phyloP scores from a whole-genome alignment of 2,888 invertebrate species.

The Scrobipalpa atriplicella region DNA sequence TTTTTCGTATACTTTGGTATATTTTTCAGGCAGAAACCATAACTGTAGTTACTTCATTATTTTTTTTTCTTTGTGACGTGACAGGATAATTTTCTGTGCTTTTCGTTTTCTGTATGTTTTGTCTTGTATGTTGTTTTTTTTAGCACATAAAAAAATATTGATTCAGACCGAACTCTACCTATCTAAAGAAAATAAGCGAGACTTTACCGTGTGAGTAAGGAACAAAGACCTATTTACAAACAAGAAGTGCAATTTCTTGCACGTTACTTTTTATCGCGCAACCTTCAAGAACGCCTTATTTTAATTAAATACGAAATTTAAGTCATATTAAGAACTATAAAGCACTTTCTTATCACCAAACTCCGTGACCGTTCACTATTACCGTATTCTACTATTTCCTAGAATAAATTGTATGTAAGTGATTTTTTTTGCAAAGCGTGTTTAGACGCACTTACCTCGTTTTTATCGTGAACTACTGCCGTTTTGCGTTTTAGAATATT shows the following conservation, averaged over 20 bases:
- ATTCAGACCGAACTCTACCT: too few species aligned
- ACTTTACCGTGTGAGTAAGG: neutral
- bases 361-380: neutral
- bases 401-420: conserved; percentile 15
- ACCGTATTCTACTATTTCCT: conserved; percentile 1
- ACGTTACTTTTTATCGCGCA: neutral
- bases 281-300: neutral
- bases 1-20: too few species aligned
- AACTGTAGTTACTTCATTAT: too few species aligned
- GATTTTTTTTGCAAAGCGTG: conserved; percentile 43
- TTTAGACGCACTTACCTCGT: conserved; percentile 49
- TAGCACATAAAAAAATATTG: too few species aligned
- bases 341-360: conserved; percentile 6
- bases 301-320: neutral
- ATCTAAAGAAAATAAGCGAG: too few species aligned
- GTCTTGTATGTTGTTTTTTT: too few species aligned
- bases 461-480: conserved; percentile 51
- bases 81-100: too few species aligned
- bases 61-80: too few species aligned
- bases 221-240: neutral
- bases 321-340: conserved; percentile 6
- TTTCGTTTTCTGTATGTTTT: too few species aligned
- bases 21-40: too few species aligned
- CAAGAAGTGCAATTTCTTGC: neutral
- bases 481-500: conserved; percentile 74